phyloP scores from a whole-genome alignment of 2,797 vertebrate species.

The Bufotes viridis region DNA sequence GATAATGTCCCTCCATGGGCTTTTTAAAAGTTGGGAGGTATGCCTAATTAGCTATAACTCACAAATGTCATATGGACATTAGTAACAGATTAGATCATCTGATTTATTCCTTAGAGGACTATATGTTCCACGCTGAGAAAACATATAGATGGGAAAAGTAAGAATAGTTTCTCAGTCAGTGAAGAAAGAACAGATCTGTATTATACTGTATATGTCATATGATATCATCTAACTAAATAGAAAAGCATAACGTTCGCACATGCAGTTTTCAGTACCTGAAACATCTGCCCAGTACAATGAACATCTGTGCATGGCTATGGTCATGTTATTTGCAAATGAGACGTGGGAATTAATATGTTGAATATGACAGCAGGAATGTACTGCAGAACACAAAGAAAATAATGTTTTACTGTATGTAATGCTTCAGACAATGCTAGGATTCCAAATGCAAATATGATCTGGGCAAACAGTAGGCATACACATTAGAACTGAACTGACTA shows the following conservation, averaged over 20 bases:
- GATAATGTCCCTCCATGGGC: no score
- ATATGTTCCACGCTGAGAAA: not conserved
- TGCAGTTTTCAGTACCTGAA: slow-evolving; percentile 9
- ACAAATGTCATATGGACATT: not conserved
- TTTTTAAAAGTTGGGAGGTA: not conserved
- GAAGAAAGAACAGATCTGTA: not conserved
- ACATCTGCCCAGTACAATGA: slow-evolving; percentile 55
- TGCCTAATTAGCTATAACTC: not conserved
- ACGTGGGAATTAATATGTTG: slow-evolving; percentile 34
- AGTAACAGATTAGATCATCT: not conserved
- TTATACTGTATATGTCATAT: not conserved
- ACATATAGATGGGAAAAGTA: not conserved
- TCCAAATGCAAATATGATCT: slow-evolving; percentile 39
- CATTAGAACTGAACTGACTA: slow-evolving; percentile 37
- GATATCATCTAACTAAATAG: not conserved
- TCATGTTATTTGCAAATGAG: slow-evolving; percentile 47
- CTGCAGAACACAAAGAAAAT: slow-evolving; percentile 33
- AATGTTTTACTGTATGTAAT: not conserved
- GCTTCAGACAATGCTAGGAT: slow-evolving; percentile 10
- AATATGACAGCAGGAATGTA: slow-evolving; percentile 59
- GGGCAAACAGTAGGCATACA: slow-evolving; percentile 32
- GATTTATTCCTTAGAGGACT: not conserved
- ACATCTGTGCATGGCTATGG: slow-evolving; percentile 17
- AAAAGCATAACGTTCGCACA: not conserved
- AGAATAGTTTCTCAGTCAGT: not conserved